Evolutionary conservation across 2,797 vertebrate genomes (phyloP).

Genomic region (Bryconaethiops microstoma): DNA sequence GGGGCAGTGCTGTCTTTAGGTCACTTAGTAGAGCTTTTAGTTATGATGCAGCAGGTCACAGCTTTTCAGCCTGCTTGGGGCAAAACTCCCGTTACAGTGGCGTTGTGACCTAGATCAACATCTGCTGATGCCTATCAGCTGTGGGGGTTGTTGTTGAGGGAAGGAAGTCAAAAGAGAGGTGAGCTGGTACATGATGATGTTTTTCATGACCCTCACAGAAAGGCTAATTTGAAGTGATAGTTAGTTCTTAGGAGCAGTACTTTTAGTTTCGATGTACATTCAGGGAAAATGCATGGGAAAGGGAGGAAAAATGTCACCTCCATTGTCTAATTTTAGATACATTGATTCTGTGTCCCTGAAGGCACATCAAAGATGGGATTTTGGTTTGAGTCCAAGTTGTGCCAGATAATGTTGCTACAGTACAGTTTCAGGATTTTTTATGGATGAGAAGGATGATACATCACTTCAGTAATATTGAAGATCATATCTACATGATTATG

Average conservation of each 20-base stretch:
- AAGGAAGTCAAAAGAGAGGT: background rate
- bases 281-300: background rate
- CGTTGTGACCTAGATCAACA: constrained; percentile 31
- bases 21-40: constrained; percentile 16
- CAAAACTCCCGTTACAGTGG: constrained; percentile 14
- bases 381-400: background rate
- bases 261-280: background rate
- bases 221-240: background rate
- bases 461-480: background rate
- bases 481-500: background rate
- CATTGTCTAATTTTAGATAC: background rate
- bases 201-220: background rate
- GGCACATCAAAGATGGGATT: background rate
- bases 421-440: background rate
- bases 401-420: background rate
- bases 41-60: constrained; percentile 30
- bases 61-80: constrained; percentile 24
- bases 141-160: constrained; percentile 5
- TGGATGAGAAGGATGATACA: background rate
- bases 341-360: background rate
- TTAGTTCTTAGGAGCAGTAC: background rate
- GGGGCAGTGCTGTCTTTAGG: constrained; percentile 17
- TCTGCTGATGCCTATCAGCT: constrained; percentile 31
- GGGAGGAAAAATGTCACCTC: background rate
- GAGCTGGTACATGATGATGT: background rate